Percentiles rank a stretch among this genome's conserved stretches.
Conservation (phyloP, 2,888 invertebrate genomes). For the Saturnia pavonia region DNA sequence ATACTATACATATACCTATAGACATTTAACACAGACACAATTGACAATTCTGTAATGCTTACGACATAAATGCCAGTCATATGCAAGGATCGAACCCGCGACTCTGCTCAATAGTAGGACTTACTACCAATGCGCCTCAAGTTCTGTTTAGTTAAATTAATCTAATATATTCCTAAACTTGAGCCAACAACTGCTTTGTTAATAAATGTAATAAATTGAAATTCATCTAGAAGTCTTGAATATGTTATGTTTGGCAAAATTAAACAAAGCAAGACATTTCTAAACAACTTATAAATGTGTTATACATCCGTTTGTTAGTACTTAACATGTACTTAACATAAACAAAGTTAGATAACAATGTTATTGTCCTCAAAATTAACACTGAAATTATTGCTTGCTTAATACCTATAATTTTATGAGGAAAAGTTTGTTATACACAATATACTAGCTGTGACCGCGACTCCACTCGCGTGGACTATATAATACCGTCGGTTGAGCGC, state of each 20-base stretch:
- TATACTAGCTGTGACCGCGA: too few relatives aligned
- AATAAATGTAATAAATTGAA: not conserved
- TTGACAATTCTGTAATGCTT: too few relatives aligned
- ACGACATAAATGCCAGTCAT: too few relatives aligned
- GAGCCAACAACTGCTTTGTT: not conserved
- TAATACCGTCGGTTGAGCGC: too few relatives aligned
- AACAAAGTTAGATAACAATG: conserved; percentile 4
- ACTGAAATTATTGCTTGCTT: conserved; percentile 4
- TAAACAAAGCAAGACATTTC: not conserved
- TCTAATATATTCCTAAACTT: not conserved
- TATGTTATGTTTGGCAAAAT: not conserved
- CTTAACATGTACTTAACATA: conserved; percentile 1
- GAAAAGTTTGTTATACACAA: not conserved
- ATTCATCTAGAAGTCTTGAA: not conserved
- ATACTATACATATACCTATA: too few relatives aligned
- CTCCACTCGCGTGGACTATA: too few relatives aligned
- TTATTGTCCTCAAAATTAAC: conserved; percentile 9
- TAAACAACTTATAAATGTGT: conserved; percentile 1
- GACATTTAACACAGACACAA: too few relatives aligned
- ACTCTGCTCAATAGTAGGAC: too few relatives aligned
- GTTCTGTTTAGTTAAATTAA: too few relatives aligned
- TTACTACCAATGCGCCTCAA: too few relatives aligned
- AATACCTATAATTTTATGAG: not conserved
- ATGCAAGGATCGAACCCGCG: too few relatives aligned
- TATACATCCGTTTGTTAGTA: not conserved